Evolutionary conservation across 2,888 invertebrate species (phyloP), one percentile per base, ranked within the genome.

Genomic region (Kryphioiulus occultus): DNA sequence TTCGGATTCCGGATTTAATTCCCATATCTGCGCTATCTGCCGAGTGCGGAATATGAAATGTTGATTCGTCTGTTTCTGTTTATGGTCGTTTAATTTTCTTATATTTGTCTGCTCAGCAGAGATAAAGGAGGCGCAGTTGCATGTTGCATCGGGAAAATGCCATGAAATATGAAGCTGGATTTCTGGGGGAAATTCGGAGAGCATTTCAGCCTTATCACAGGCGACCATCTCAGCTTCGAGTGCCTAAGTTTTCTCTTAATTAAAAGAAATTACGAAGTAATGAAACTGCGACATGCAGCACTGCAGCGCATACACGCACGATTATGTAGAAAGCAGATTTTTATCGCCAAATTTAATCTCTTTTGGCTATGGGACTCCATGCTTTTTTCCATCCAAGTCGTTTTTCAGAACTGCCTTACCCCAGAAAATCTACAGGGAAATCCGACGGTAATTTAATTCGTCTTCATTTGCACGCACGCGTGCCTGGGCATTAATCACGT

Each of bases 201-300:
- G 68, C 26, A 26, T 68, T 68, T 68, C 26, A 1, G 30, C 15
- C 17, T 78, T 78, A 78, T 78, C 78, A 30, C 10, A 26, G 15
- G 30, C 78, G 78, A 78, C 78, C 78, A 78, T 78, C 78, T 78
- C 30, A 17, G 15, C 78, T 78, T 78, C 15, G 78, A 78, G 78
- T 30, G 78, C 78, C 78, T 30, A 32, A 17, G 78, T 78, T 78
- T 30, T 78, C 78, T 78, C 30, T 78, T 78, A 78, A 78, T 78
- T 78, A 78, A 78, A 78, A 78, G 78, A 78, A 78, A 78, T 78
- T 78, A 78, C 78, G 78, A 78, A 78, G 78, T 30, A 78, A 78
- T 78, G 78, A 78, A 78, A 78, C 30, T 78, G 30, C 30, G 78
- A 15, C 78, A 78, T 30, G 78, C 30, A 78, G 44, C 44, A 9